A percentile compares a stretch with the other conserved stretches of the same genome.
phyloP scores from a whole-genome alignment of 2,797 vertebrate species.

The Paedocypris micromegethes region DNA sequence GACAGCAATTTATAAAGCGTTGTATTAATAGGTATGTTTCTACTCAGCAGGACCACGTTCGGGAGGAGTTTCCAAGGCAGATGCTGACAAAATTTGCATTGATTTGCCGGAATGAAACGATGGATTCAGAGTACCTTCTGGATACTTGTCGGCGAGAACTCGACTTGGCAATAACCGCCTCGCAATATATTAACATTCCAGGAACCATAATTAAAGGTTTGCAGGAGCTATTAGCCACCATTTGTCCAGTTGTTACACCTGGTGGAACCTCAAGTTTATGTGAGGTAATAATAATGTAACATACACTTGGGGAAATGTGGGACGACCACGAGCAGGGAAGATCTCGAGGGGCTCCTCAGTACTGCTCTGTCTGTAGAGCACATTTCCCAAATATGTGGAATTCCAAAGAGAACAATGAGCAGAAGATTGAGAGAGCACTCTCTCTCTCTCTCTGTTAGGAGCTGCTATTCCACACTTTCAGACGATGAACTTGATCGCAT shows the following conservation, averaged over 20 bases:
- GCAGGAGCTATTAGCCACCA: too few species aligned
- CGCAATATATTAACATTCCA: conserved; percentile 2
- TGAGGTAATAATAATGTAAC: too few species aligned
- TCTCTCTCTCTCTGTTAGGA: conserved; percentile 4
- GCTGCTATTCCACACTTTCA: not conserved
- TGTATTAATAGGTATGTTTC: too few species aligned
- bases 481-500: conserved; percentile 12
- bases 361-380: not conserved
- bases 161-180: not conserved
- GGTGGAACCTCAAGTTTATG: too few species aligned
- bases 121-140: not conserved
- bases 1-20: too few species aligned
- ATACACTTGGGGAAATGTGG: too few species aligned
- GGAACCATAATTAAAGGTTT: not conserved
- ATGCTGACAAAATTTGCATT: too few species aligned
- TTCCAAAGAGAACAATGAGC: conserved; percentile 8
- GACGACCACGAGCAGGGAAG: not conserved
- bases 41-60: too few species aligned
- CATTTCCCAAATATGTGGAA: not conserved
- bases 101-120: too few species aligned
- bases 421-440: not conserved
- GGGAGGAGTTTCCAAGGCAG: too few species aligned
- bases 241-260: too few species aligned
- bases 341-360: not conserved
- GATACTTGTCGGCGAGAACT: conserved; percentile 1